These are phyloP conservation scores for Genyomyrus donnyi DNA, from an alignment of 2,113 vertebrate genomes.

Conservation along the genomic window DNA sequence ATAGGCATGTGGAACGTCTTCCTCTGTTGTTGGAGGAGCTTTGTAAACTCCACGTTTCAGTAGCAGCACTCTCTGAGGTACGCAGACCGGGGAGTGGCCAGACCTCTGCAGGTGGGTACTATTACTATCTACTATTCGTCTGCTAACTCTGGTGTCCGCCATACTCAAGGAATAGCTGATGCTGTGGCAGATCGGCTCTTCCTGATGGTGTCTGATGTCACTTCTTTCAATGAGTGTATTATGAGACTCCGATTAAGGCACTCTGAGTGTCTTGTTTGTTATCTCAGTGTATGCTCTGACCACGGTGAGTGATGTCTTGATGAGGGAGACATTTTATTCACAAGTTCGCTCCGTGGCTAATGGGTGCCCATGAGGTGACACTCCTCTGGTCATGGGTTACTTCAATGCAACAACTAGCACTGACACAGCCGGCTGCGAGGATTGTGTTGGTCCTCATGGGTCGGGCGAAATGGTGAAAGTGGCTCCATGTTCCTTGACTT, in stretches of 20 bases:
- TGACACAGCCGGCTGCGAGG: background rate
- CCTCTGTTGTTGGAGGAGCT: background rate
- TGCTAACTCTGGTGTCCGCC: background rate
- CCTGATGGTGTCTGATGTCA: background rate
- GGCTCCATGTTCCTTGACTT: no score
- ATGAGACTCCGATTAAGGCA: background rate
- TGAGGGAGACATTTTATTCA: background rate
- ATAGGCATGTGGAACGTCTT: background rate
- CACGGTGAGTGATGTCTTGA: background rate
- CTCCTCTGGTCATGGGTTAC: background rate
- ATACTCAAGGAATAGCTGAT: background rate
- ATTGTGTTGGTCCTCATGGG: background rate
- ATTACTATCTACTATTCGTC: background rate
- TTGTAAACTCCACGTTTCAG: background rate
- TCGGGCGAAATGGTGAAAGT: no score
- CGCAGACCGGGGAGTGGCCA: background rate
- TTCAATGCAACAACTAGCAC: no score
- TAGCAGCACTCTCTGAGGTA: no score
- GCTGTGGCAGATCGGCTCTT: background rate
- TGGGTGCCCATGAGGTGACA: no score
- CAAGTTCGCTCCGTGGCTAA: background rate
- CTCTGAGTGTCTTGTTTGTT: background rate
- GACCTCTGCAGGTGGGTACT: background rate
- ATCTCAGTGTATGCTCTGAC: background rate
- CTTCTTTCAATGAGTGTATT: background rate